Evolutionary conservation across 64 coral and sea anemone species (phyloP).

Genomic region (Dendronephthya gigantea): DNA sequence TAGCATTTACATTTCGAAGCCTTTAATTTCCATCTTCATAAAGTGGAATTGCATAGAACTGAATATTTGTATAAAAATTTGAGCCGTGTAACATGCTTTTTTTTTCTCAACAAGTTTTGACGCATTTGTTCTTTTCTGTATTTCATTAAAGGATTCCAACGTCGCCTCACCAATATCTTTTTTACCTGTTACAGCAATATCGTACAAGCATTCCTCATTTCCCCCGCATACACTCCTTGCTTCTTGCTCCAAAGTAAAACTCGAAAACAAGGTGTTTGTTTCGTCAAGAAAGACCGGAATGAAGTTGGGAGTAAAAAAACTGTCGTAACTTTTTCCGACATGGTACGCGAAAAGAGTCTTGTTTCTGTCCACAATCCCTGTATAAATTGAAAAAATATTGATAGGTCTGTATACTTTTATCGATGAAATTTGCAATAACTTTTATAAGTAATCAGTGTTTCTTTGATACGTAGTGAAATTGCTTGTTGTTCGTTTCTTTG

Average conservation of each 20-base stretch:
- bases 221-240: not conserved
- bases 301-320: not conserved
- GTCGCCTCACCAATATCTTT: not conserved
- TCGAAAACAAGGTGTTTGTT: not conserved
- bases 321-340: not conserved
- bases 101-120: not conserved
- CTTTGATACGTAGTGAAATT: too few species aligned
- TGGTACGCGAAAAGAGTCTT: not conserved
- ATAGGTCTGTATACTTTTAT: too few species aligned
- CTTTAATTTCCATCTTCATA: too few species aligned
- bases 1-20: too few species aligned
- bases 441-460: too few species aligned
- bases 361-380: not conserved
- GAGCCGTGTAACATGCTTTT: too few species aligned
- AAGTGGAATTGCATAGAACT: too few species aligned
- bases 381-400: not conserved
- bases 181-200: not conserved
- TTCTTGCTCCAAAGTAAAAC: not conserved
- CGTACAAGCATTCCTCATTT: not conserved
- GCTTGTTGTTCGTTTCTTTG: too few species aligned
- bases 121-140: not conserved
- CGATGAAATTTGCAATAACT: too few species aligned
- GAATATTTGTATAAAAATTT: too few species aligned
- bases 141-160: not conserved
- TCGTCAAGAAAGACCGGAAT: not conserved